Conservation (phyloP, 2,113 vertebrate genomes). For the Copsychus sechellarum region DNA sequence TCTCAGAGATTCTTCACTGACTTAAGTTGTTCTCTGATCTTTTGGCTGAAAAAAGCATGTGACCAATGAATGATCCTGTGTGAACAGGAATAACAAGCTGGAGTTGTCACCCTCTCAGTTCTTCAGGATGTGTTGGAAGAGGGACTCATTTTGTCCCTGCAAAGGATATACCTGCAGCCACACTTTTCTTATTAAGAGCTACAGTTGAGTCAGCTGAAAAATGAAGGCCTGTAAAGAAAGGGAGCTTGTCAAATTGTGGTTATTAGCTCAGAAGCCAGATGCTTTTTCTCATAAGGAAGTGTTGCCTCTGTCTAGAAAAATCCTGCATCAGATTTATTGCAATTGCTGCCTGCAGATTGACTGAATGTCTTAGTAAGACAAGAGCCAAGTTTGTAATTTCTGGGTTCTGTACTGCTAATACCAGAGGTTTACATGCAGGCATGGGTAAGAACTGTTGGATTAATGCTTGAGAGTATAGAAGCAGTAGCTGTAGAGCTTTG, state of each 20-base stretch:
- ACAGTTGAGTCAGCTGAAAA: neutral
- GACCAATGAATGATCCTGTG: neutral
- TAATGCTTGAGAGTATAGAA: neutral
- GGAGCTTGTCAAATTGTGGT: neutral
- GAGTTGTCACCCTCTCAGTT: neutral
- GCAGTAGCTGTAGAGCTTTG: neutral
- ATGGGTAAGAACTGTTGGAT: neutral
- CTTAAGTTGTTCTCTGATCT: neutral
- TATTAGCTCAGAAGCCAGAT: neutral
- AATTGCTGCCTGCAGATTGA: neutral
- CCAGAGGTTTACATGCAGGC: fast-evolving
- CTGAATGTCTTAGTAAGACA: neutral
- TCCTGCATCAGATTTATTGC: neutral
- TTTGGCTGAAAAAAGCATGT: neutral
- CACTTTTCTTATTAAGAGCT: neutral
- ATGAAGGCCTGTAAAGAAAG: neutral
- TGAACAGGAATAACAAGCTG: neutral
- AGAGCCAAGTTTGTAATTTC: neutral
- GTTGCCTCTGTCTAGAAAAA: neutral
- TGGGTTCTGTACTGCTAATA: neutral
- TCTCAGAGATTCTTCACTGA: neutral
- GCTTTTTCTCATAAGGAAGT: neutral
- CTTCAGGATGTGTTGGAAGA: neutral
- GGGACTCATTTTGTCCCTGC: neutral
- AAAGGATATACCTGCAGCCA: neutral